phyloP scores from a whole-genome alignment of 2,113 vertebrate genomes.

The Entomyzon cyanotis region DNA sequence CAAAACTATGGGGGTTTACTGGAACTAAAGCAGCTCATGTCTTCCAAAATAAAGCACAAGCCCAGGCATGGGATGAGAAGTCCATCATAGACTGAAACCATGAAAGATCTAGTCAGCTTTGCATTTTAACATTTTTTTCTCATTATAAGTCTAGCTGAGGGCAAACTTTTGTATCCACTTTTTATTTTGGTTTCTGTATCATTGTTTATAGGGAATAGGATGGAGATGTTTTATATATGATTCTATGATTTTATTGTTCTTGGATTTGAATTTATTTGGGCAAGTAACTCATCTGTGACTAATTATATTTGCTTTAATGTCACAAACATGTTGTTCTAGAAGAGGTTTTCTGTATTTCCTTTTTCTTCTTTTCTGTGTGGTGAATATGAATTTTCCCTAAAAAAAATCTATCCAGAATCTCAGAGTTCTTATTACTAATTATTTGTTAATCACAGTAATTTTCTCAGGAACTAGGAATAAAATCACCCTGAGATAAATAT shows the following conservation, averaged over 20 bases:
- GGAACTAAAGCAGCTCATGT: neutral
- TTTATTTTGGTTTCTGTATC: neutral
- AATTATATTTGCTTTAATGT: neutral
- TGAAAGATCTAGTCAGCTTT: neutral
- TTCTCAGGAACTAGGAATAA: neutral
- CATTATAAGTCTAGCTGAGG: neutral
- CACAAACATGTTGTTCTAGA: neutral
- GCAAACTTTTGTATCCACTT: neutral
- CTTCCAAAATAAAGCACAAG: neutral
- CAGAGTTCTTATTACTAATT: neutral
- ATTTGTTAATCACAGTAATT: neutral
- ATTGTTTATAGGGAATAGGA: neutral
- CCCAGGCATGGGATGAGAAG: neutral
- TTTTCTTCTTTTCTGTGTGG: neutral
- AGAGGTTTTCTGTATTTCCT: neutral
- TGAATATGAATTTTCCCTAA: neutral
- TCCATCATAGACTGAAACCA: neutral
- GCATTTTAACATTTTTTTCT: neutral
- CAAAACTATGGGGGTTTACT: neutral
- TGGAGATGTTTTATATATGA: neutral
- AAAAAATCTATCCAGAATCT: neutral
- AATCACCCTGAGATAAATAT: neutral
- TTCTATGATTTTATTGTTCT: neutral
- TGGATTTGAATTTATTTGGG: neutral
- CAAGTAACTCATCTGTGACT: conserved; percentile 10